A percentile compares a stretch with the other conserved stretches of the same genome.
phyloP scores from a whole-genome alignment of 2,113 vertebrate species.

The Malurus elegans region DNA sequence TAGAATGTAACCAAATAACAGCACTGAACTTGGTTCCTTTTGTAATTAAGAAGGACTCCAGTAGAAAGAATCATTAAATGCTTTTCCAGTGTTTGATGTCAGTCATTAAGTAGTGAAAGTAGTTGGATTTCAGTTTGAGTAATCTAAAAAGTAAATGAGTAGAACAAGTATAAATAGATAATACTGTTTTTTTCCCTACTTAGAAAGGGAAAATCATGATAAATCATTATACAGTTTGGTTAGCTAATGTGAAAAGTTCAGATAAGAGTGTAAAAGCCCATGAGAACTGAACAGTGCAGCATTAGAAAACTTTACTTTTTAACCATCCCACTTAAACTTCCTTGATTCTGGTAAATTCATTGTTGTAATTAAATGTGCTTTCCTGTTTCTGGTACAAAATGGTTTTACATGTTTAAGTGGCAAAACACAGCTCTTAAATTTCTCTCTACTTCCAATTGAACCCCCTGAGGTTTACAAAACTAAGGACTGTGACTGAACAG shows the following conservation, averaged over 20 bases:
- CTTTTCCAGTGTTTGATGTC: background rate
- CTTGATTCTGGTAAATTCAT: background rate
- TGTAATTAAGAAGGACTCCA: background rate
- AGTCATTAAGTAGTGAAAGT: background rate
- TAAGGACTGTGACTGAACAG: background rate
- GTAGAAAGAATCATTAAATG: background rate
- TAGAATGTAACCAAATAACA: background rate
- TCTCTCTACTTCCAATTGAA: background rate
- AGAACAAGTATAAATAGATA: background rate
- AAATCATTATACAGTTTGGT: background rate
- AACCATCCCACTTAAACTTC: background rate
- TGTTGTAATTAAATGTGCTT: background rate
- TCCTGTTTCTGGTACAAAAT: background rate
- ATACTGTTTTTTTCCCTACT: background rate
- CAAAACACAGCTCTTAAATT: background rate
- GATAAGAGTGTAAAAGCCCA: background rate
- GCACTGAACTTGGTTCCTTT: background rate
- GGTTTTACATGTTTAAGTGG: background rate
- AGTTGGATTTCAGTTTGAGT: background rate
- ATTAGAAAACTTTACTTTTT: background rate
- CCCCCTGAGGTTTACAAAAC: background rate
- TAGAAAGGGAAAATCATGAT: background rate
- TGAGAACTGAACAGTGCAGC: background rate
- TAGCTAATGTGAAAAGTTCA: background rate
- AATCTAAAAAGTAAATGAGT: background rate